Evolutionary conservation across 2,888 invertebrate genomes (phyloP).

Genomic region (Lasioglossum vierecki): DNA sequence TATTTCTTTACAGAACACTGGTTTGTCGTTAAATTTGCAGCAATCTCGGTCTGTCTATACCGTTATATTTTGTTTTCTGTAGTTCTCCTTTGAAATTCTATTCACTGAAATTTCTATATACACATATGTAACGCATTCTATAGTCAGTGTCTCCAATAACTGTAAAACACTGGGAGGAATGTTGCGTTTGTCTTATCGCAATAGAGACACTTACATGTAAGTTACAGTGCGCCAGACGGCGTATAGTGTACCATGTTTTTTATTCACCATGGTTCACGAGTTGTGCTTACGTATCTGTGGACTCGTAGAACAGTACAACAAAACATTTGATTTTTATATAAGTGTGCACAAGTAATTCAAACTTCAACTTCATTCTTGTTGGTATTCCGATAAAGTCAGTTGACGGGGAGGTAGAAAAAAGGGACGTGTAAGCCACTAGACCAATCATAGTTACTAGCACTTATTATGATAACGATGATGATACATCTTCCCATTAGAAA

Average conservation of each 20-base stretch:
- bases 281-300: conserved; percentile 56
- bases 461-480: conserved; percentile 46
- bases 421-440: conserved; percentile 48
- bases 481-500: conserved; percentile 47
- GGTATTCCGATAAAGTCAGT: conserved; percentile 47
- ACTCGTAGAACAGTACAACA: conserved; percentile 25
- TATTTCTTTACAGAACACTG: conserved; percentile 42
- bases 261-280: conserved; percentile 31
- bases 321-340: conserved; percentile 37
- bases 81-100: conserved; percentile 44
- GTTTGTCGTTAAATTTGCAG: conserved; percentile 52
- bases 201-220: conserved; percentile 51
- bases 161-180: conserved; percentile 54
- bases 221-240: conserved; percentile 22
- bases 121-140: conserved; percentile 45
- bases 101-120: conserved; percentile 34
- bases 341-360: conserved; percentile 25
- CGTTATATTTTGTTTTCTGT: conserved; percentile 57
- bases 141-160: conserved; percentile 38
- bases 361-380: conserved; percentile 38
- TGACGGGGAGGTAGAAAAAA: conserved; percentile 50
- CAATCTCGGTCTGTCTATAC: conserved; percentile 34
- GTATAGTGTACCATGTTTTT: conserved; percentile 30
- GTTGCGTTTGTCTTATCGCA: conserved; percentile 40
- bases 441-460: conserved; percentile 58